Conservation (phyloP, 1,140 invertebrate genomes). For the Drosophila serrata region DNA sequence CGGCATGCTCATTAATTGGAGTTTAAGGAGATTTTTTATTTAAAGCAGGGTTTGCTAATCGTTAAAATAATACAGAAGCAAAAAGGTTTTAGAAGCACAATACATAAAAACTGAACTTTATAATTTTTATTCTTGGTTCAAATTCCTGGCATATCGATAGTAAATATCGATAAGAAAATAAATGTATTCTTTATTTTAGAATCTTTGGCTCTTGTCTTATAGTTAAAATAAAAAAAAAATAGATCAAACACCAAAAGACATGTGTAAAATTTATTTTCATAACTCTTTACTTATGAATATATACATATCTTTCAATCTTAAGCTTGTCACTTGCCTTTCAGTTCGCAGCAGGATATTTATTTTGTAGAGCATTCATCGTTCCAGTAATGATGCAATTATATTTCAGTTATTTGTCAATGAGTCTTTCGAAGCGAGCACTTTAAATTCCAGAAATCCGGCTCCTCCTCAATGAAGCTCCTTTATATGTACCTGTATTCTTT, state of each 20-base stretch:
- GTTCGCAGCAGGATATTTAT: not conserved
- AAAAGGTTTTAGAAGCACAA: not conserved
- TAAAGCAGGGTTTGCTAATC: not conserved
- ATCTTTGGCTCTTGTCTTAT: not conserved
- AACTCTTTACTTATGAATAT: no score
- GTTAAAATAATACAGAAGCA: not conserved
- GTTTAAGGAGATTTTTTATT: not conserved
- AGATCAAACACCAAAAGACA: no score
- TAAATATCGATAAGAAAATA: not conserved
- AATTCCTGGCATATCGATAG: no score
- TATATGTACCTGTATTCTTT: not conserved
- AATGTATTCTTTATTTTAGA: no score
- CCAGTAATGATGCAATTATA: constrained; percentile 27
- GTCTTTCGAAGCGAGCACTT: not conserved
- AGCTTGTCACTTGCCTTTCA: no score
- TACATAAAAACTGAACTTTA: not conserved
- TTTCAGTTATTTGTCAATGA: constrained; percentile 31
- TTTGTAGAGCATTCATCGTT: not conserved
- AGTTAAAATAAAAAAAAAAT: no score
- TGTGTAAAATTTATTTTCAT: no score
- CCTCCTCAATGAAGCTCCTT: constrained; percentile 3
- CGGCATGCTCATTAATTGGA: constrained; percentile 5
- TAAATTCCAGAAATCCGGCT: constrained; percentile 10
- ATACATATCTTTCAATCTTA: no score
- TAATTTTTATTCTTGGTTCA: no score